Evolutionary conservation across 2,888 invertebrate genomes (phyloP), one percentile per base, ranked within the genome.

Genomic region (Neoascia interrupta): DNA sequence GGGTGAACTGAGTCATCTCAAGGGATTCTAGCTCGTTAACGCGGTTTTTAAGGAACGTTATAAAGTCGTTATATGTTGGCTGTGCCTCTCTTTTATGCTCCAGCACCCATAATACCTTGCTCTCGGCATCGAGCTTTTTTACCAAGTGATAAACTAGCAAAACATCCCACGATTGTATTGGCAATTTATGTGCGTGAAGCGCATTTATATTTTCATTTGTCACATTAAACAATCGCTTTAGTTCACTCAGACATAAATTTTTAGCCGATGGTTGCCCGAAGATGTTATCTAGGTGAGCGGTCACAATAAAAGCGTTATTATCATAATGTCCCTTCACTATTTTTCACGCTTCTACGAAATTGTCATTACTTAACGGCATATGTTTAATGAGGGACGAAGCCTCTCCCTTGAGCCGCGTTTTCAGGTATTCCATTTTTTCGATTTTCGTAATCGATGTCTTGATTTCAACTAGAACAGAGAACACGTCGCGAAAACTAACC

Each of bases 361-460:
- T 34, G 8, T 43, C 60, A n/a, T 60, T 47, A 6, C 34, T 60
- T 1, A 5, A 34, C n/a, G 60, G 6, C 34, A 60, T 21, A 5
- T 47, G 43, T 13, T 60, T 60, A 34, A 60, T 21, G 8, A 60
- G 36, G 5, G 31, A 45, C 10, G 19, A 1, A 11, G 60, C 60
- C 13, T 41, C 43, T 28, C 56, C 41, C 8, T 34, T 34, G 10
- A 41, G 15, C 5, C 37, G 5, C 10, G 16, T 56, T 41, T 56
- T 15, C 13, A 56, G 19, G 18, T 28, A 56, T 28, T 56, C 28
- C 15, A 56, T 19, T 56, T 56, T 56, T 41, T 56, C 56, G 23
- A 49, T 49, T 5, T 16, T 31, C 4, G 47, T 5, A 16, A 49
- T 49, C 1, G 31, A 31, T 1, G 8, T 26, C 23, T 49, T 49